Conservation (phyloP, 2,888 invertebrate species). For the Scelioninae gen. 1 region DNA sequence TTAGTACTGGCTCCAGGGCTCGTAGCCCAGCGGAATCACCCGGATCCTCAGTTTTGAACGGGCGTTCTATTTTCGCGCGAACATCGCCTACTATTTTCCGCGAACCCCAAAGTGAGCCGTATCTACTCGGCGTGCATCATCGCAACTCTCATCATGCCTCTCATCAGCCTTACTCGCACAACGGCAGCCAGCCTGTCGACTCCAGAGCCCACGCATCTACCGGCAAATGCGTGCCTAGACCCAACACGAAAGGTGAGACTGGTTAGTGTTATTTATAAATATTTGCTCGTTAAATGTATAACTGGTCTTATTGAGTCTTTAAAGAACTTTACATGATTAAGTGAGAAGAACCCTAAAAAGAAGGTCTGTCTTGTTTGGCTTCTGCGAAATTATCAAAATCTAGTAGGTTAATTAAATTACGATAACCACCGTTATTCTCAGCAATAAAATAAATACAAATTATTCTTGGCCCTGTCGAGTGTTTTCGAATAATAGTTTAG, state of each 20-base stretch:
- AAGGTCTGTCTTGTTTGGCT: not conserved
- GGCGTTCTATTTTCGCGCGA: constrained; percentile 70
- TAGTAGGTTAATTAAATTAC: constrained; percentile 16
- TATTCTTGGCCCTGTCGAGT: constrained; percentile 31
- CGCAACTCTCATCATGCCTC: constrained; percentile 70
- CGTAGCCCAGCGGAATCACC: constrained; percentile 74
- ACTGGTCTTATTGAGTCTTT: constrained; percentile 22
- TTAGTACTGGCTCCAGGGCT: constrained; percentile 76
- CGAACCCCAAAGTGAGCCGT: constrained; percentile 74
- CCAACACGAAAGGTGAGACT: constrained; percentile 74
- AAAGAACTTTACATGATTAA: too few species aligned
- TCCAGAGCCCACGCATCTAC: constrained; percentile 66
- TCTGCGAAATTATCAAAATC: constrained; percentile 2
- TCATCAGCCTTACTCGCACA: constrained; percentile 73
- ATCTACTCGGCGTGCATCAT: constrained; percentile 72
- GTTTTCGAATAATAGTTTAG: constrained; percentile 55
- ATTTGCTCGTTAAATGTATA: constrained; percentile 15
- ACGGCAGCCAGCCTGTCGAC: constrained; percentile 72
- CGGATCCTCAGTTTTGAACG: constrained; percentile 68
- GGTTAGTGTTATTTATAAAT: constrained; percentile 44
- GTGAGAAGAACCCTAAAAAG: too few species aligned
- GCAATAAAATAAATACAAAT: constrained; percentile 27
- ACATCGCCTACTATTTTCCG: constrained; percentile 73
- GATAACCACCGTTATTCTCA: constrained; percentile 18
- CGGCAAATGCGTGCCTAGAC: constrained; percentile 71